phyloP scores from a whole-genome alignment of 2,888 invertebrate species.

The Drosophila acutilabella region DNA sequence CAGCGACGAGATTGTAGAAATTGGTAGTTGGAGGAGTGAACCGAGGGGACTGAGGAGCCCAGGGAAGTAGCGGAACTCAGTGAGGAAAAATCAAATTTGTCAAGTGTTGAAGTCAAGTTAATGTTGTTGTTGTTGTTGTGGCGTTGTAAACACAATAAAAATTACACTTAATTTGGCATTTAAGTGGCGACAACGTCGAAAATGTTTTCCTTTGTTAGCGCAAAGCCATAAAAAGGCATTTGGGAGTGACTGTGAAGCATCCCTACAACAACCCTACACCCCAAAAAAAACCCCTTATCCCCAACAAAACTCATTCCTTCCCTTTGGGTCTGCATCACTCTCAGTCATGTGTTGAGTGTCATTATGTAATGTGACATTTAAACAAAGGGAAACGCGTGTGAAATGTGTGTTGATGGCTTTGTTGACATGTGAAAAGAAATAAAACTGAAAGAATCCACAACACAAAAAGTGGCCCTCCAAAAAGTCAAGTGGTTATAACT shows the following conservation, averaged over 20 bases:
- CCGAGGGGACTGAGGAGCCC: too few species aligned
- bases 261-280: not conserved
- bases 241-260: slow-evolving; percentile 32
- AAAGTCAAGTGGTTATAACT: slow-evolving; percentile 70
- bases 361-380: slow-evolving; percentile 79
- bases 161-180: slow-evolving; percentile 79
- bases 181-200: slow-evolving; percentile 69
- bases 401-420: slow-evolving; percentile 67
- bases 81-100: slow-evolving; percentile 73
- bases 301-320: too few species aligned
- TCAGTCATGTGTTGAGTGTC: slow-evolving; percentile 66
- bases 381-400: slow-evolving; percentile 67
- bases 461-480: slow-evolving; percentile 27
- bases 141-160: slow-evolving; percentile 75
- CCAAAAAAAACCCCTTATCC: not conserved
- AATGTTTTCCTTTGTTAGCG: slow-evolving; percentile 57
- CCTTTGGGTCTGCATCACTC: not conserved
- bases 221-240: slow-evolving; percentile 59
- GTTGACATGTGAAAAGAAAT: slow-evolving; percentile 71
- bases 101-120: slow-evolving; percentile 53
- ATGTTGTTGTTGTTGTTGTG: slow-evolving; percentile 32
- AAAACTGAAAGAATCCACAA: slow-evolving; percentile 46
- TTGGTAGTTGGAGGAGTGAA: not conserved
- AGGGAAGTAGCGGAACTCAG: slow-evolving; percentile 32
- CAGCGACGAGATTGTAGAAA: slow-evolving; percentile 27